Percentiles rank a stretch among this genome's conserved stretches.
phyloP scores from a whole-genome alignment of 2,113 vertebrate species.

The Datnioides undecimradiatus region DNA sequence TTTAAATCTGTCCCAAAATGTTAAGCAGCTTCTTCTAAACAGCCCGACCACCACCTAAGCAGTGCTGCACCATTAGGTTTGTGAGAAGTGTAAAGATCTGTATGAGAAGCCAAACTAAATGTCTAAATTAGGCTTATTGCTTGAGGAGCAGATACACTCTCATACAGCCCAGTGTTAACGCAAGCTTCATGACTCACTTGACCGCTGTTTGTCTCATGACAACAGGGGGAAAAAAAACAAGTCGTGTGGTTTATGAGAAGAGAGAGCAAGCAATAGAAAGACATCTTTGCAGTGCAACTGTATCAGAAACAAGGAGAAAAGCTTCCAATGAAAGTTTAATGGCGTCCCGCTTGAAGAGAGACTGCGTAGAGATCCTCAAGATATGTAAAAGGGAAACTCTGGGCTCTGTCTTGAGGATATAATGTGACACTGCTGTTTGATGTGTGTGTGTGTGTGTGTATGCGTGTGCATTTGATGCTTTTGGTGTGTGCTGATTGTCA shows the following conservation, averaged over 20 bases:
- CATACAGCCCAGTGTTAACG: slow-evolving; percentile 16
- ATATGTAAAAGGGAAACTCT: slow-evolving; percentile 13
- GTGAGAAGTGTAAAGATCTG: neutral
- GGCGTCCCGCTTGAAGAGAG: slow-evolving; percentile 6
- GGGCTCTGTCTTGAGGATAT: slow-evolving; percentile 37
- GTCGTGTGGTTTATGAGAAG: slow-evolving; percentile 65
- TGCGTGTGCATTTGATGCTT: slow-evolving; percentile 52
- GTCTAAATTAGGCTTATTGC: slow-evolving; percentile 75
- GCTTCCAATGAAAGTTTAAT: slow-evolving; percentile 23
- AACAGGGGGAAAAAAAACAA: slow-evolving; percentile 29
- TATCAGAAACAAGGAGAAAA: slow-evolving; percentile 67
- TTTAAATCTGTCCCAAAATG: neutral
- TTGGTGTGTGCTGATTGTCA: slow-evolving; percentile 80
- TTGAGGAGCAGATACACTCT: slow-evolving; percentile 63
- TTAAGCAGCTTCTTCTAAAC: slow-evolving; percentile 22
- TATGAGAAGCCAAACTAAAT: slow-evolving; percentile 12
- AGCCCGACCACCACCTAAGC: neutral
- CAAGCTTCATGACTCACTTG: slow-evolving; percentile 16
- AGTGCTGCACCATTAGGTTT: neutral
- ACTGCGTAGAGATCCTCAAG: slow-evolving; percentile 39
- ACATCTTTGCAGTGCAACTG: slow-evolving; percentile 78
- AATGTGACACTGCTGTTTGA: slow-evolving; percentile 33
- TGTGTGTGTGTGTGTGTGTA: slow-evolving; percentile 1
- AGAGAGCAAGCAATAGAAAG: slow-evolving; percentile 75
- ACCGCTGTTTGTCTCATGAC: slow-evolving; percentile 15